Percentiles rank a stretch among this genome's conserved stretches.
Evolutionary conservation across 2,797 vertebrate genomes (phyloP).

Genomic region (Sciurus vulgaris): DNA sequence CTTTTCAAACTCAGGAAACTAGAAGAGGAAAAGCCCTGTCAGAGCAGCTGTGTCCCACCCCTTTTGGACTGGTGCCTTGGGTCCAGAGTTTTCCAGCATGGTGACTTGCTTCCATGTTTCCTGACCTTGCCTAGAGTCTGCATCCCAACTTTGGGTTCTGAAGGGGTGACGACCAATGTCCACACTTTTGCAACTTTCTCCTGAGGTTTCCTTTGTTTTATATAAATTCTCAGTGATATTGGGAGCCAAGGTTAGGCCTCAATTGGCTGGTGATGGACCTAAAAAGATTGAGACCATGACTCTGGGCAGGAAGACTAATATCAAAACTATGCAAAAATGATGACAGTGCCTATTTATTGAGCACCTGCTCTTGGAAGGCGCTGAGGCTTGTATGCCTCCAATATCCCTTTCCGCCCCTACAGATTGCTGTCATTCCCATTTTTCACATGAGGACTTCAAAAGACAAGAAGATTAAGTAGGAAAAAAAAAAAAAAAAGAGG

Average conservation of each 20-base stretch:
- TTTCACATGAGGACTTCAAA: neutral
- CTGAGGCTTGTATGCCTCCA: no score
- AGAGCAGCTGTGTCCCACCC: neutral
- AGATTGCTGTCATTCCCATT: neutral
- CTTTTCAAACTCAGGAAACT: neutral
- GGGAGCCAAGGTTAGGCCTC: no score
- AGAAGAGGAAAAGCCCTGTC: neutral
- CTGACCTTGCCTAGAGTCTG: neutral
- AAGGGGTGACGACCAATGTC: neutral
- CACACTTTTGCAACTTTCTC: neutral
- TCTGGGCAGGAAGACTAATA: rapidly evolving
- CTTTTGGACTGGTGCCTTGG: neutral
- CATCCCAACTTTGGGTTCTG: neutral
- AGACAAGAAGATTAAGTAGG: neutral
- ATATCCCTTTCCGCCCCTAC: neutral
- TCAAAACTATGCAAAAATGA: neutral
- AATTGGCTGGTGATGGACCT: neutral
- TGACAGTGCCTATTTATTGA: rapidly evolving
- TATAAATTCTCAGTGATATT: neutral
- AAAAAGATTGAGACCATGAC: neutral
- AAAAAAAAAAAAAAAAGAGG: no score
- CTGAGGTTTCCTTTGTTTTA: neutral
- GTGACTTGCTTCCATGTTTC: rapidly evolving
- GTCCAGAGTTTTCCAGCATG: neutral
- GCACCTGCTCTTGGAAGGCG: neutral